Evolutionary conservation across 2,797 vertebrate species (phyloP), one percentile per base, ranked within the genome.

Genomic region (Lepus oiostolus): DNA sequence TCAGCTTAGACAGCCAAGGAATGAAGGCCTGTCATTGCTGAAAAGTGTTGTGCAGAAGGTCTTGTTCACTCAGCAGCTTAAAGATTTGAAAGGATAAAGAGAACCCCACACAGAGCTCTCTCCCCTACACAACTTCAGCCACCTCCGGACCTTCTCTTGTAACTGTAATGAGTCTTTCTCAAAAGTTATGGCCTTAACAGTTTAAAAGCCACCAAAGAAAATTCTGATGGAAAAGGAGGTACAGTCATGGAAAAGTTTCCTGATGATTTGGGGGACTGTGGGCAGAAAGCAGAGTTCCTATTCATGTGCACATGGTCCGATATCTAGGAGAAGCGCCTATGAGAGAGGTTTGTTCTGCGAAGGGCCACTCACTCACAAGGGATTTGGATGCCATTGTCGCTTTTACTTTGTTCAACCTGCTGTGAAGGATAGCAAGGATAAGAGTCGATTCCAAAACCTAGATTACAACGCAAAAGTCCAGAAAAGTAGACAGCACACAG

Each of bases 201-300:
- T 65, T 58, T 42, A 70, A 81, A 93, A 84, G 32, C 1, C n/a
- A 67, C 52, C 47, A 50, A 54, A 93, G 87, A 50, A 94, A 95
- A 93, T 85, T 68, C 58, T 67, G 21, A 68, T 28, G 30, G 62
- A 93, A 94, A 95, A 60, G 26, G 88, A 84, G 7, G 47, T 8
- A 58, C 1, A 65, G 54, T 24, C 54, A 13, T 83, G 62, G 83
- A 52, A 65, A 70, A 3, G 0, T 22, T 58, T 67, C 79, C 50
- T 42, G 30, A 80, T 71, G 84, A 62, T 72, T 54, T 60, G 19
- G 30, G 19, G 71, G 62, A 77, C 17, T 13, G 2, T 7, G n/a
- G 54, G 7, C 12, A 50, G 10, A 32, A 71, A 79, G 16, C 10
- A 1, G 12, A 28, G 38, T 83, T 52, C 82, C 58, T 38, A 17